Conservation (phyloP, 2,113 vertebrate genomes). For the Polypterus bichir region DNA sequence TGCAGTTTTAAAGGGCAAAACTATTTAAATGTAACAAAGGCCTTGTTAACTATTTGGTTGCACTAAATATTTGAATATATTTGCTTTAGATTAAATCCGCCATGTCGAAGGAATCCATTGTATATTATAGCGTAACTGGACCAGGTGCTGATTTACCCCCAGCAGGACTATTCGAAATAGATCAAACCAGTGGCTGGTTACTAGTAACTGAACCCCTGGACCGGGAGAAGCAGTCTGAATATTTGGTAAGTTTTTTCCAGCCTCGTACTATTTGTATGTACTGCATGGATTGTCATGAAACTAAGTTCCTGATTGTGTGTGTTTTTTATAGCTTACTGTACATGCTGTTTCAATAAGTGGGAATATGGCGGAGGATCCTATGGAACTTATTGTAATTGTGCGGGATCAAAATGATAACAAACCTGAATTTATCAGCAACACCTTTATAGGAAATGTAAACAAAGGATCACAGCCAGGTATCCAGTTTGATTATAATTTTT, state of each 20-base stretch:
- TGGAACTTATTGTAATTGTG: slow-evolving; percentile 37
- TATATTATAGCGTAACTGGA: slow-evolving; percentile 42
- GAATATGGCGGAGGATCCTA: slow-evolving; percentile 17
- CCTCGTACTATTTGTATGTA: not conserved
- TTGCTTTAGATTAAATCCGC: slow-evolving; percentile 38
- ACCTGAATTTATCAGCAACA: slow-evolving; percentile 32
- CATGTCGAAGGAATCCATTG: not conserved
- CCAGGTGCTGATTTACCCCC: slow-evolving; percentile 36
- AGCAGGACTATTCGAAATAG: slow-evolving; percentile 28
- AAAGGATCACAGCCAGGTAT: slow-evolving; percentile 34
- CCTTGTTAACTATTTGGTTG: not conserved
- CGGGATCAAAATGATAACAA: slow-evolving; percentile 47
- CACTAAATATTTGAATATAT: not conserved
- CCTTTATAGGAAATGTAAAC: slow-evolving; percentile 34
- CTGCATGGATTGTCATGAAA: not conserved
- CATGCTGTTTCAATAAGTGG: slow-evolving; percentile 12
- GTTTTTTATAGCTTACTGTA: slow-evolving; percentile 28
- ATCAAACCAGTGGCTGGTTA: slow-evolving; percentile 19
- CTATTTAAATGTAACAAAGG: not conserved
- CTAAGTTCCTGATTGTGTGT: not conserved
- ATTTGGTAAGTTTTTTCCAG: slow-evolving; percentile 19
- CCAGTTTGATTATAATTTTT: not conserved
- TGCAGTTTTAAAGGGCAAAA: not conserved
- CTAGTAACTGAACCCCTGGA: slow-evolving; percentile 36
- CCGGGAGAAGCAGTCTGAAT: slow-evolving; percentile 27